phyloP scores from a whole-genome alignment of 64 coral and sea anemone species.

The Pocillopora damicornis region DNA sequence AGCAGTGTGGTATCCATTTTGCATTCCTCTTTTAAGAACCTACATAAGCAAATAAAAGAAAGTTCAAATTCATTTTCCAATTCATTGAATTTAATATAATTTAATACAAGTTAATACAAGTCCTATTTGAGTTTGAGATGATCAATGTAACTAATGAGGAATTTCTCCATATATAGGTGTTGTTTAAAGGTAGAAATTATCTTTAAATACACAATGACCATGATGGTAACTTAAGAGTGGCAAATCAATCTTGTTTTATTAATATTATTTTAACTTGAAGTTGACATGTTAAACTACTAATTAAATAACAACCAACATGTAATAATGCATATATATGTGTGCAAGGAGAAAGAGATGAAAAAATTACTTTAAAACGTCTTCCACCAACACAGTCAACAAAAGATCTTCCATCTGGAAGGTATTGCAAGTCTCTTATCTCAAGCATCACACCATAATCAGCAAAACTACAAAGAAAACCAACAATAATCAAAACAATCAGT shows the following conservation, averaged over 20 bases:
- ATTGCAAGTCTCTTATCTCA: slow-evolving; percentile 63
- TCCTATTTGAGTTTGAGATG: too few relatives aligned
- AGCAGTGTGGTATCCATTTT: slow-evolving; percentile 75
- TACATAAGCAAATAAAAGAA: background rate
- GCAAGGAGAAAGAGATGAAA: background rate
- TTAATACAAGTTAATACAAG: too few relatives aligned
- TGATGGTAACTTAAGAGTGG: too few relatives aligned
- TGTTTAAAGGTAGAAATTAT: too few relatives aligned
- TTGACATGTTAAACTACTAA: too few relatives aligned
- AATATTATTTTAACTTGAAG: too few relatives aligned
- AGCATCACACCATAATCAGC: slow-evolving; percentile 78
- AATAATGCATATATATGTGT: background rate
- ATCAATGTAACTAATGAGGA: too few relatives aligned
- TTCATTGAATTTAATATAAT: too few relatives aligned
- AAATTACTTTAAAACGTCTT: slow-evolving; percentile 69
- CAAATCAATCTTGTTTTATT: too few relatives aligned
- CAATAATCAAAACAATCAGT: background rate
- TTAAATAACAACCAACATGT: background rate
- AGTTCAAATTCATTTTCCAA: too few relatives aligned
- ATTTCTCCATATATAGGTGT: too few relatives aligned
- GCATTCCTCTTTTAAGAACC: slow-evolving; percentile 59
- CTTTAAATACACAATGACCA: too few relatives aligned
- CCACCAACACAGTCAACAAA: slow-evolving; percentile 71
- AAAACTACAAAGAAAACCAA: slow-evolving; percentile 53
- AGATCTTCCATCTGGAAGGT: slow-evolving; percentile 82